Evolutionary conservation across 1,140 invertebrate species (phyloP).

Genomic region (Pseudomyrmex flavicornis): DNA sequence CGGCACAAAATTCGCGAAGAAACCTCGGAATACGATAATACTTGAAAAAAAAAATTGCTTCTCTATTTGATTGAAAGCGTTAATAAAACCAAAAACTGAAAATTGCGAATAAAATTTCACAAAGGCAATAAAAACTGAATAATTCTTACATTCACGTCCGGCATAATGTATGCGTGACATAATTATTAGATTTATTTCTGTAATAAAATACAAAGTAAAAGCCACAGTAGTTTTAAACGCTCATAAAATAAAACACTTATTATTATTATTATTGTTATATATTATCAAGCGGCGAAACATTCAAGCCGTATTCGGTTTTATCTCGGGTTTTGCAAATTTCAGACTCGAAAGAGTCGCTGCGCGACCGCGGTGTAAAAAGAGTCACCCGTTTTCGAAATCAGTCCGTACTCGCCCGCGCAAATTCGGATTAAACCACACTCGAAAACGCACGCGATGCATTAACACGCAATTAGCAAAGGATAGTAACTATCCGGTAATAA

Average conservation of each 20-base stretch:
- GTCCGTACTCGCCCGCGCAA: background rate
- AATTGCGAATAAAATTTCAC: constrained; percentile 5
- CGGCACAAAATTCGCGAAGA: constrained; percentile 33
- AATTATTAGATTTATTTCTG: too few species aligned
- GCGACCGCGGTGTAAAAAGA: background rate
- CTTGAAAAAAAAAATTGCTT: background rate
- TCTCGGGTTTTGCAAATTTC: background rate
- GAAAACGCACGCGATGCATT: constrained; percentile 62
- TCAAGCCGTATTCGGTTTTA: background rate
- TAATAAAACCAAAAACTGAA: background rate
- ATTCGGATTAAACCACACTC: constrained; percentile 22
- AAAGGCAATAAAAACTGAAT: too few species aligned
- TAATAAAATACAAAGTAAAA: too few species aligned
- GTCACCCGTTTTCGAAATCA: constrained; percentile 1
- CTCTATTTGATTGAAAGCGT: background rate
- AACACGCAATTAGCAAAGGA: constrained; percentile 62
- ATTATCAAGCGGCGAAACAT: background rate
- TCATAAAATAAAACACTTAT: too few species aligned
- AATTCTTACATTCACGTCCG: too few species aligned
- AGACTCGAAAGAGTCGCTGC: background rate
- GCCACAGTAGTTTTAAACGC: too few species aligned
- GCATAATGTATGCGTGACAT: too few species aligned
- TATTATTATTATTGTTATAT: too few species aligned
- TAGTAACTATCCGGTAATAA: constrained; percentile 56
- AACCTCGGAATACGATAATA: constrained; percentile 11